These are phyloP conservation scores for Nothoprocta pentlandii DNA, from an alignment of 2,113 vertebrate genomes.

Conservation along the genomic window DNA sequence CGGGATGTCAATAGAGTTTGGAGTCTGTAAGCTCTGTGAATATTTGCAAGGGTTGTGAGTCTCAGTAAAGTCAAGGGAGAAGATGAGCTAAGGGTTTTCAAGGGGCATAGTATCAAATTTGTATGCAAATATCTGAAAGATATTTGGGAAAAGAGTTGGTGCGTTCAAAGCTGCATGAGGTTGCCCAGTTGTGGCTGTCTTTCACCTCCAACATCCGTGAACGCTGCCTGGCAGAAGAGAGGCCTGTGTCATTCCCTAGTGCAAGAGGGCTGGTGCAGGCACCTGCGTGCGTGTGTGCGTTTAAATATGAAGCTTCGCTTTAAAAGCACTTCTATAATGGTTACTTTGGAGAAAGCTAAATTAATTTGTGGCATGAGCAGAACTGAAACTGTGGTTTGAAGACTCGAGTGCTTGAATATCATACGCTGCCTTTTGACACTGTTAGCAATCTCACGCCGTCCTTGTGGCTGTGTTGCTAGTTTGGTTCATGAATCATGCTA, in stretches of 20 bases:
- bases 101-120: background rate
- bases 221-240: fast-evolving
- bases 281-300: background rate
- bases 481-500: background rate
- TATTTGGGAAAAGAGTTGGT: background rate
- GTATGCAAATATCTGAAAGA: background rate
- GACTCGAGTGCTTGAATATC: background rate
- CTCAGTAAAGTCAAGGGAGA: background rate
- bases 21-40: background rate
- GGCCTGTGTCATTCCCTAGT: fast-evolving
- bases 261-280: background rate
- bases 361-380: background rate
- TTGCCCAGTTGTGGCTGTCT: no score
- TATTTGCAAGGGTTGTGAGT: background rate
- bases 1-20: background rate
- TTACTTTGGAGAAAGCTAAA: background rate
- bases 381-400: slow-evolving; percentile 1
- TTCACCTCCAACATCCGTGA: background rate
- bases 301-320: background rate
- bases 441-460: background rate
- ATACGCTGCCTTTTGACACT: background rate
- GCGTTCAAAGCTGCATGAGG: no score
- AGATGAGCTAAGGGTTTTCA: background rate
- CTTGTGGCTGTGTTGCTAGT: background rate
- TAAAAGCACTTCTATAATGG: background rate